Conservation (phyloP, 1,140 invertebrate species). For the Scaptomyza montana region DNA sequence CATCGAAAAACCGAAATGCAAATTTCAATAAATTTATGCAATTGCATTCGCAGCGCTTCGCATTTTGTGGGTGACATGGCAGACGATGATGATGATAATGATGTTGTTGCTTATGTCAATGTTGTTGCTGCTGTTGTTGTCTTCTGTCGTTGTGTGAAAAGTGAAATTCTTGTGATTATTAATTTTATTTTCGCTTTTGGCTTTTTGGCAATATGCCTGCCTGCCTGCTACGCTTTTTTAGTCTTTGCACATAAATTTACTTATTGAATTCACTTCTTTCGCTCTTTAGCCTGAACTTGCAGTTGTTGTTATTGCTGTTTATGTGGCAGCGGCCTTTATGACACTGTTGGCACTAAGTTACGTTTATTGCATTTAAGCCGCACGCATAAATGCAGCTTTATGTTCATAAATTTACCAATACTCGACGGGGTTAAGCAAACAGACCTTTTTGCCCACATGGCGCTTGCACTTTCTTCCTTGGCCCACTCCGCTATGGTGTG, state of each 20-base stretch:
- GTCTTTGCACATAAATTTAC: conserved; percentile 68
- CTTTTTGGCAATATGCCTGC: conserved; percentile 58
- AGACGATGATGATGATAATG: conserved; percentile 44
- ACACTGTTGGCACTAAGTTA: conserved; percentile 81
- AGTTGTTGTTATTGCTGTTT: conserved; percentile 46
- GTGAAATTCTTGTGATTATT: conserved; percentile 82
- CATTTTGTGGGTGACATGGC: conserved; percentile 75
- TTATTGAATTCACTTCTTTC: conserved; percentile 62
- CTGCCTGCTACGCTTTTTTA: conserved; percentile 68
- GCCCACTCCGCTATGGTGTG: background rate
- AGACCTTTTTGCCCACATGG: conserved; percentile 27
- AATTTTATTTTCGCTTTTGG: conserved; percentile 73
- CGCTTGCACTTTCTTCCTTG: conserved; percentile 55
- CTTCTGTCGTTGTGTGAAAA: conserved; percentile 72
- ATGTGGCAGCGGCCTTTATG: conserved; percentile 74
- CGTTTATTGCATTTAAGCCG: conserved; percentile 81
- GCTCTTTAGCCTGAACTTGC: background rate
- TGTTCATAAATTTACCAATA: conserved; percentile 79
- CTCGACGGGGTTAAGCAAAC: conserved; percentile 56
- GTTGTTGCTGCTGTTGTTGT: conserved; percentile 35
- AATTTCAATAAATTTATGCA: conserved; percentile 82
- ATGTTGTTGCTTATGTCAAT: conserved; percentile 14
- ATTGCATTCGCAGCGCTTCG: conserved; percentile 61
- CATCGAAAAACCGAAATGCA: conserved; percentile 65
- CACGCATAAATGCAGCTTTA: conserved; percentile 79